Conservation (phyloP, 2,888 invertebrate genomes). For the Sminthurinus aureus region DNA sequence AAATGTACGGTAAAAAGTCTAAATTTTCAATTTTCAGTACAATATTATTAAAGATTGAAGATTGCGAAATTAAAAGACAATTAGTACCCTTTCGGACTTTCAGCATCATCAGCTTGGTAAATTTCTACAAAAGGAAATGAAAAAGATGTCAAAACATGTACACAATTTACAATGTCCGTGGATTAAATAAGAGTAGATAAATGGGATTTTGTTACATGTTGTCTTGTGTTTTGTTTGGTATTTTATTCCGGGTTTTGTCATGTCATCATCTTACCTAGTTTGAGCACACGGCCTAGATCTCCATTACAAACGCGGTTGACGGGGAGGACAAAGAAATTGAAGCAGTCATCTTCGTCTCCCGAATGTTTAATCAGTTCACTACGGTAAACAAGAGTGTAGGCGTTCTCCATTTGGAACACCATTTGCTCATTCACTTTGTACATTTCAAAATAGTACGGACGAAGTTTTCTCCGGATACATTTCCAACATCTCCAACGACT, state of each 20-base stretch:
- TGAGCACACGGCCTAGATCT: conserved; percentile 46
- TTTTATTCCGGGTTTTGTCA: too few relatives aligned
- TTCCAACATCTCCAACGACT: conserved; percentile 32
- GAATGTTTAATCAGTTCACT: conserved; percentile 47
- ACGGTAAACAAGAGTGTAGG: conserved; percentile 48
- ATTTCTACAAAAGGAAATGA: conserved; percentile 39
- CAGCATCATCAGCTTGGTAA: conserved; percentile 40
- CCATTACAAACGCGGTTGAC: conserved; percentile 51
- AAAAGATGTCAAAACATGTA: too few relatives aligned
- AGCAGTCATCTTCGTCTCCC: conserved; percentile 37
- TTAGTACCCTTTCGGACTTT: conserved; percentile 31
- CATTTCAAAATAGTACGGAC: conserved; percentile 49
- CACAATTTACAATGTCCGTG: too few relatives aligned
- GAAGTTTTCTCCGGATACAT: conserved; percentile 34
- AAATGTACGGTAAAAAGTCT: too few relatives aligned
- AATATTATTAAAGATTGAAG: too few relatives aligned
- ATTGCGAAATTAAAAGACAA: too few relatives aligned
- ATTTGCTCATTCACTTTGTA: conserved; percentile 52
- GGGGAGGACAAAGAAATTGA: conserved; percentile 45
- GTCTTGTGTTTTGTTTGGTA: too few relatives aligned
- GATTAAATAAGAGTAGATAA: too few relatives aligned
- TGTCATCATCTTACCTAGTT: conserved; percentile 32
- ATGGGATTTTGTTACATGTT: too few relatives aligned
- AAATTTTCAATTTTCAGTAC: too few relatives aligned
- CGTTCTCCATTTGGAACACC: conserved; percentile 49